These are phyloP conservation scores for Drosophila longiperda DNA, from an alignment of 2,888 invertebrate species.

Conservation along the genomic window DNA sequence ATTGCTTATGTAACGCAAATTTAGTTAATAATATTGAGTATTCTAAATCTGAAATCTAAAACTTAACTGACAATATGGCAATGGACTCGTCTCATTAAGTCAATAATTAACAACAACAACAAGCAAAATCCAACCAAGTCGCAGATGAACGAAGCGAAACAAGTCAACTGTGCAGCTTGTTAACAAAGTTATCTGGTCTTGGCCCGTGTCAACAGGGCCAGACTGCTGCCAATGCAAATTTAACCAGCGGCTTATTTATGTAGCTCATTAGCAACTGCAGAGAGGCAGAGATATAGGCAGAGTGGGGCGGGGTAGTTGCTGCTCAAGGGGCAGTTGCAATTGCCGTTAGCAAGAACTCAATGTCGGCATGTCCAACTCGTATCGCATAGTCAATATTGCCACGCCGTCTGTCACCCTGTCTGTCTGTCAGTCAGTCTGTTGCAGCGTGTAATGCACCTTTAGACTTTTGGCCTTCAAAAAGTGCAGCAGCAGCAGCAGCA, in stretches of 20 bases:
- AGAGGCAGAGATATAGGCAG: not conserved
- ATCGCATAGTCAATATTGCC: constrained; percentile 67
- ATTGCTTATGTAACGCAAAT: not conserved
- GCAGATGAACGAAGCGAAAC: constrained; percentile 14
- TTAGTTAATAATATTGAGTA: not conserved
- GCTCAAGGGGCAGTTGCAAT: constrained; percentile 10
- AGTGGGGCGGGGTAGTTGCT: not conserved
- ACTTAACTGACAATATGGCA: constrained; percentile 1
- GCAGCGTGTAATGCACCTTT: constrained; percentile 51
- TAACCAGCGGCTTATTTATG: constrained; percentile 69
- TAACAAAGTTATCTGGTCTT: constrained; percentile 63
- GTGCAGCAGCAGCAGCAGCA: constrained; percentile 24
- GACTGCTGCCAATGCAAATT: constrained; percentile 69
- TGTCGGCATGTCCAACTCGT: constrained; percentile 42
- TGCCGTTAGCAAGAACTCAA: constrained; percentile 64
- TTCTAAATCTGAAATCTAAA: not conserved
- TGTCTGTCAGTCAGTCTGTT: constrained; percentile 9
- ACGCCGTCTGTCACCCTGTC: constrained; percentile 16
- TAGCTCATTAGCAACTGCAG: constrained; percentile 64
- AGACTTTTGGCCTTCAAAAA: constrained; percentile 70
- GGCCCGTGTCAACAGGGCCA: constrained; percentile 53
- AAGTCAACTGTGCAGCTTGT: constrained; percentile 49
- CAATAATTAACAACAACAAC: constrained; percentile 25
- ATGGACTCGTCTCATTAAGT: constrained; percentile 61
- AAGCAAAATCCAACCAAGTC: not conserved